A percentile compares a stretch with the other conserved stretches of the same genome.
phyloP scores from a whole-genome alignment of 2,888 invertebrate species.

The Xanthia togata region DNA sequence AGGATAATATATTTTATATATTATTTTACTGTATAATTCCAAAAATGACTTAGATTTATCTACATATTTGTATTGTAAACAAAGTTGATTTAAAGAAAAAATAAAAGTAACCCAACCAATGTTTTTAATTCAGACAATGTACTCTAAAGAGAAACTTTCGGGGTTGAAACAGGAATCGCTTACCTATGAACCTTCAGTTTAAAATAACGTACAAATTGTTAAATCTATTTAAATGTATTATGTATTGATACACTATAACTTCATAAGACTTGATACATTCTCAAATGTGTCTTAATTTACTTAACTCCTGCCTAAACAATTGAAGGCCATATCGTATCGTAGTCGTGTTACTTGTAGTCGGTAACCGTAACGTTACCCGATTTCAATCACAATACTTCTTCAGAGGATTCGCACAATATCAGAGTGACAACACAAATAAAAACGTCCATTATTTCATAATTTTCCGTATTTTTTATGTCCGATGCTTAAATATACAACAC shows the following conservation, averaged over 20 bases:
- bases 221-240: conserved; percentile 78
- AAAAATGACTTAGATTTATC: conserved; percentile 63
- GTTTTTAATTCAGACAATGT: conserved; percentile 49
- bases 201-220: conserved; percentile 78
- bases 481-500: conserved; percentile 31
- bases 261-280: conserved; percentile 84
- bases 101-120: conserved; percentile 54
- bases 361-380: conserved; percentile 59
- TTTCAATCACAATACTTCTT: conserved; percentile 46
- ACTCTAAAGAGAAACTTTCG: conserved; percentile 76
- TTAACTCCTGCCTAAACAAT: conserved; percentile 77
- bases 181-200: conserved; percentile 69
- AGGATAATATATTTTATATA: conserved; percentile 48
- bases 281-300: conserved; percentile 81
- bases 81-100: conserved; percentile 45
- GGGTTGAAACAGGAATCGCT: conserved; percentile 72
- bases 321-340: conserved; percentile 81
- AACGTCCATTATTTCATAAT: conserved; percentile 22
- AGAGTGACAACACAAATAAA: conserved; percentile 40
- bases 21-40: conserved; percentile 20
- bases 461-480: conserved; percentile 26
- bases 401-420: conserved; percentile 39
- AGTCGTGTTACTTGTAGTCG: conserved; percentile 62
- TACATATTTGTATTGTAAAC: conserved; percentile 59
- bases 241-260: conserved; percentile 72